Percentiles rank a stretch among this genome's conserved stretches.
These are phyloP conservation scores for Actinostola sp. DNA, from an alignment of 92 coral and sea anemone genomes.

Conservation along the genomic window DNA sequence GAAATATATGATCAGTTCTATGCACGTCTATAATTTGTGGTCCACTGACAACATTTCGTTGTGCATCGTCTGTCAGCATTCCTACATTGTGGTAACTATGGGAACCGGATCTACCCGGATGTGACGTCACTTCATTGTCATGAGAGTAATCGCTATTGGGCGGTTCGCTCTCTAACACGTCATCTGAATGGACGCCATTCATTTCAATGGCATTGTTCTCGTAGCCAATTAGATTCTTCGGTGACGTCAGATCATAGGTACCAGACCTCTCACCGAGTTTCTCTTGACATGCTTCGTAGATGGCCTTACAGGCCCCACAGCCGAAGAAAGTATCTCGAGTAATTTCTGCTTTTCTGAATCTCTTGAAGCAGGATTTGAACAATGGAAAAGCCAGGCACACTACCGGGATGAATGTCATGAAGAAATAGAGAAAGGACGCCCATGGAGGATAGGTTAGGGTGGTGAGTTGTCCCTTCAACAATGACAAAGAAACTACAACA, in stretches of 20 bases:
- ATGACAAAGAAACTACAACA: slow-evolving; percentile 10
- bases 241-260: slow-evolving; percentile 33
- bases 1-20: not conserved
- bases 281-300: slow-evolving; percentile 29
- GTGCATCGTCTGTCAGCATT: not conserved
- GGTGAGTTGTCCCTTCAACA: slow-evolving; percentile 59
- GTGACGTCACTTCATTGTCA: not conserved
- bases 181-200: slow-evolving; percentile 19
- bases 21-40: not conserved
- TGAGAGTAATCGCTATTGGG: not conserved
- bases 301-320: slow-evolving; percentile 25
- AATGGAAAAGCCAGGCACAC: slow-evolving; percentile 57
- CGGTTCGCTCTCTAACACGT: not conserved
- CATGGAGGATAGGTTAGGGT: slow-evolving; percentile 74
- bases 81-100: slow-evolving; percentile 17
- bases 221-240: slow-evolving; percentile 9
- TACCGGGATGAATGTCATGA: slow-evolving; percentile 50
- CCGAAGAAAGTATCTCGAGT: slow-evolving; percentile 5
- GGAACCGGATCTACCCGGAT: slow-evolving; percentile 6
- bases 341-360: slow-evolving; percentile 9
- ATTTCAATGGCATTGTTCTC: slow-evolving; percentile 20
- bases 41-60: too few species aligned
- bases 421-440: slow-evolving; percentile 61
- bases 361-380: slow-evolving; percentile 29
- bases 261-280: slow-evolving; percentile 27